Base-by-base conservation (phyloP, 2,888 invertebrate species). In the Operophtera brumata region DNA sequence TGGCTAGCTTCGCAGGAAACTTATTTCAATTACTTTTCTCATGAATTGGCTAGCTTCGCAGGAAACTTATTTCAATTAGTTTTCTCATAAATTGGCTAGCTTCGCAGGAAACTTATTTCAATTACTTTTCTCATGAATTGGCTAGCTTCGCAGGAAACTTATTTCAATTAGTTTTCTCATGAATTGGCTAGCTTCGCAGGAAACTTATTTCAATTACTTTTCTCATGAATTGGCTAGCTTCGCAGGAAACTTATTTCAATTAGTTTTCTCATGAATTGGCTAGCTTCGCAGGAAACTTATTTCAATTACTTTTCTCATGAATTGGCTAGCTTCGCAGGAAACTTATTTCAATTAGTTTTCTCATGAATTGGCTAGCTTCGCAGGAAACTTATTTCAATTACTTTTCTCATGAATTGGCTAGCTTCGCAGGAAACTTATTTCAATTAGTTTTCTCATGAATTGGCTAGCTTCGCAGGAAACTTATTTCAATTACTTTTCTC, bases 331-430 rank as follows among this genome's bases (percentile, higher is more conserved):
- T 34, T 39, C 37, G 39, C 55, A 50, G 50, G 55, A 55, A 55
- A 55, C 55, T 37, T 55, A 50, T 39, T 50, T 55, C 55, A n/a
- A n/a, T n/a, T n/a, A n/a, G n/a, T 47, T 47, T 47, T 47, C 37
- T 39, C 46, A 30, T 39, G 32, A 20, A 40, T 35, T 36, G 37
- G 35, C 36, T 41, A 25, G 39, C 39, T 34, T 39, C 37, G 39
- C 55, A 50, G 50, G 55, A 55, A 55, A 55, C 55, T 37, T 55
- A 50, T 39, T 50, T 55, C 55, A n/a, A n/a, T n/a, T n/a, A n/a
- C n/a, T 47, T 47, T 47, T 47, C 37, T 39, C 46, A 30, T 39
- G 32, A 20, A 40, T 35, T 36, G 37, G 35, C 36, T 41, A 25
- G 39, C 39, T 34, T 39, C 37, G 39, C 55, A 50, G 50, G 55